Evolutionary conservation across 2,113 vertebrate genomes (phyloP).

Genomic region (Mormyrus iriodes): DNA sequence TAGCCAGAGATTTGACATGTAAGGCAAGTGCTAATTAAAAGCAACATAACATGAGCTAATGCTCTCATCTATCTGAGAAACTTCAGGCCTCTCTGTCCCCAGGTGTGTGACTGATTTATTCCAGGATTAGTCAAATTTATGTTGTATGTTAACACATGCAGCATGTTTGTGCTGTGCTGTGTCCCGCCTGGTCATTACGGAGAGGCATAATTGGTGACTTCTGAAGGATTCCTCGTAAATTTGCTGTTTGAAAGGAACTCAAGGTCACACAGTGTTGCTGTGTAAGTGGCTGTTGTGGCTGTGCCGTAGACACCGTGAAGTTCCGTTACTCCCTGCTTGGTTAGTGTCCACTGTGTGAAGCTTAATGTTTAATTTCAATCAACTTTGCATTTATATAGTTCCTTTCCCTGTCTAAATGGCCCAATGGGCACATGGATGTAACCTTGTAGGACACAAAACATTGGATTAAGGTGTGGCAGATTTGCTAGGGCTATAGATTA

Average conservation of each 20-base stretch:
- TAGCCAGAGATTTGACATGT: conserved; percentile 7
- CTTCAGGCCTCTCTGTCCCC: background rate
- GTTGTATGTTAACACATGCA: background rate
- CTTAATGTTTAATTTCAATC: background rate
- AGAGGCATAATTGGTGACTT: background rate
- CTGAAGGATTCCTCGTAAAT: background rate
- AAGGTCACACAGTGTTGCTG: background rate
- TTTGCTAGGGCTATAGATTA: background rate
- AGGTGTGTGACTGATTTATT: background rate
- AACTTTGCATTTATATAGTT: background rate
- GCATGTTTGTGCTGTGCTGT: background rate
- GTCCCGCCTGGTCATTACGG: background rate
- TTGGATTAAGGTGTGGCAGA: background rate
- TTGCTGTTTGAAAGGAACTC: background rate
- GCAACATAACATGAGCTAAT: background rate
- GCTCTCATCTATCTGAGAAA: background rate
- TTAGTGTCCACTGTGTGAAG: background rate
- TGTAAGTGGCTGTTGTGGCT: background rate
- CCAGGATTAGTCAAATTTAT: background rate
- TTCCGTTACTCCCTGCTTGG: background rate
- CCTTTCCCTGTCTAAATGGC: background rate
- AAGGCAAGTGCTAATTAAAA: conserved; percentile 11
- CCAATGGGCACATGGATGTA: background rate
- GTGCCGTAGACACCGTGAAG: background rate
- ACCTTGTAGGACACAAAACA: background rate